Conservation (phyloP, 2,797 vertebrate species). For the Apogon talboti region DNA sequence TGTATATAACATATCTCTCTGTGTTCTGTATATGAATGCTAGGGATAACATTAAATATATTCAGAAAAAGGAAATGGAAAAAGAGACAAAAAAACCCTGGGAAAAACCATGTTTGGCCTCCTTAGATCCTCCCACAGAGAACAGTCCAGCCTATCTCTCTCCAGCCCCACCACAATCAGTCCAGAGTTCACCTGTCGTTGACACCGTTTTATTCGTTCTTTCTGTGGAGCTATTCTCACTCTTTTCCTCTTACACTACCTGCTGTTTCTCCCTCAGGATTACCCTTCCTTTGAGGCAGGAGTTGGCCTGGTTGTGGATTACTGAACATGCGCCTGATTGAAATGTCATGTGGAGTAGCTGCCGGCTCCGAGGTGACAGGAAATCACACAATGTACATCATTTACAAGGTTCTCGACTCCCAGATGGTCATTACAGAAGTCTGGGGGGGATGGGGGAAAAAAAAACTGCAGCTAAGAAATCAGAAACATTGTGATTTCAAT, state of each 20-base stretch:
- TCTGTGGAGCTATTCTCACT: slow-evolving; percentile 34
- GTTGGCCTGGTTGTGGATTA: slow-evolving; percentile 40
- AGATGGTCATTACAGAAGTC: slow-evolving; percentile 20
- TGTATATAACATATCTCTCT: slow-evolving; percentile 24
- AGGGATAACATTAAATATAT: slow-evolving; percentile 16
- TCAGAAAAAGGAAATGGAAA: slow-evolving; percentile 23
- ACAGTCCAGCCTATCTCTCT: slow-evolving; percentile 49
- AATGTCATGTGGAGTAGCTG: slow-evolving; percentile 37
- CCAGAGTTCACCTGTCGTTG: slow-evolving; percentile 78
- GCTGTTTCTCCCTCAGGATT: slow-evolving; percentile 18
- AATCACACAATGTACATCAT: slow-evolving; percentile 35
- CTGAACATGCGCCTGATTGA: slow-evolving; percentile 30
- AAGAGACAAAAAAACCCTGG: slow-evolving; percentile 21
- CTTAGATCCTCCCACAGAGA: slow-evolving; percentile 66
- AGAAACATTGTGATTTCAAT: slow-evolving; percentile 20
- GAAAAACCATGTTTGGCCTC: slow-evolving; percentile 52
- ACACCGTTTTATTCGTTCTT: slow-evolving; percentile 32
- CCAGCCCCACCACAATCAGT: slow-evolving; percentile 59
- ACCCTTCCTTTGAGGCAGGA: slow-evolving; percentile 19
- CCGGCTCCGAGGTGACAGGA: slow-evolving; percentile 48
- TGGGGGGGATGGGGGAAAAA: slow-evolving; percentile 6
- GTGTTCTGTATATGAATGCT: slow-evolving; percentile 16
- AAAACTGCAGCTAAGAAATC: slow-evolving; percentile 22
- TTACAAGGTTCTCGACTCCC: slow-evolving; percentile 20
- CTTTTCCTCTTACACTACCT: not conserved